A percentile compares a stretch with the other conserved stretches of the same genome.
Conservation (phyloP, 2,797 vertebrate species). For the Eidolon dupreanum region DNA sequence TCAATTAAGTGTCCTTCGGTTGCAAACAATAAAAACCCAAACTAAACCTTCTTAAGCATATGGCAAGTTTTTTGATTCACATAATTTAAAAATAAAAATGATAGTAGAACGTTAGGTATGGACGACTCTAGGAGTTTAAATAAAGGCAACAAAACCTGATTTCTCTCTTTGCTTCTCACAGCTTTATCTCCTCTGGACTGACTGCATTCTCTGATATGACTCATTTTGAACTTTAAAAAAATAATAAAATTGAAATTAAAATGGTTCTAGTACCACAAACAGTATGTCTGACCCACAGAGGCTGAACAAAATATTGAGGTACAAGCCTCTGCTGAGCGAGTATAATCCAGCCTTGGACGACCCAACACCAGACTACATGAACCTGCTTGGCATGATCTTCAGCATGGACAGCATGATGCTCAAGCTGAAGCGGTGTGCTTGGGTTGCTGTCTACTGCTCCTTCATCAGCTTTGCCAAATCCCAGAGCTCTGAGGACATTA, state of each 20-base stretch:
- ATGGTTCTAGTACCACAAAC: slow-evolving; percentile 80
- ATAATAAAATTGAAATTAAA: neutral
- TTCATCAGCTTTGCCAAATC: slow-evolving; percentile 99
- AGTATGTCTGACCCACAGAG: slow-evolving; percentile 91
- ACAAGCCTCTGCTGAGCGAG: slow-evolving; percentile 94
- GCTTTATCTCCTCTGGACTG: neutral
- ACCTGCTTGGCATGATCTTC: slow-evolving; percentile 97
- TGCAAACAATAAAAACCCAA: neutral
- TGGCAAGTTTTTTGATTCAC: neutral
- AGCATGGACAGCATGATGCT: slow-evolving; percentile 99
- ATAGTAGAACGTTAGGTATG: neutral
- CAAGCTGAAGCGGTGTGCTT: slow-evolving; percentile 98
- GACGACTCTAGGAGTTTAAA: neutral
- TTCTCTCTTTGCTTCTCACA: neutral
- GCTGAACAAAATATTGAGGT: slow-evolving; percentile 92
- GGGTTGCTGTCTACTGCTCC: slow-evolving; percentile 97
- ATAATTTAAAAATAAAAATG: neutral
- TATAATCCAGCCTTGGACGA: slow-evolving; percentile 95
- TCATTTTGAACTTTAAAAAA: neutral
- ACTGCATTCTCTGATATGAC: neutral
- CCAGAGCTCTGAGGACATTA: slow-evolving; percentile 97
- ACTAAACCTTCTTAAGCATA: neutral
- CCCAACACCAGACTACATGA: slow-evolving; percentile 98
- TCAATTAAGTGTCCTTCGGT: neutral
- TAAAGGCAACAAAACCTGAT: neutral